phyloP scores from a whole-genome alignment of 1,140 invertebrate genomes.

The Cryptotermes secundus region DNA sequence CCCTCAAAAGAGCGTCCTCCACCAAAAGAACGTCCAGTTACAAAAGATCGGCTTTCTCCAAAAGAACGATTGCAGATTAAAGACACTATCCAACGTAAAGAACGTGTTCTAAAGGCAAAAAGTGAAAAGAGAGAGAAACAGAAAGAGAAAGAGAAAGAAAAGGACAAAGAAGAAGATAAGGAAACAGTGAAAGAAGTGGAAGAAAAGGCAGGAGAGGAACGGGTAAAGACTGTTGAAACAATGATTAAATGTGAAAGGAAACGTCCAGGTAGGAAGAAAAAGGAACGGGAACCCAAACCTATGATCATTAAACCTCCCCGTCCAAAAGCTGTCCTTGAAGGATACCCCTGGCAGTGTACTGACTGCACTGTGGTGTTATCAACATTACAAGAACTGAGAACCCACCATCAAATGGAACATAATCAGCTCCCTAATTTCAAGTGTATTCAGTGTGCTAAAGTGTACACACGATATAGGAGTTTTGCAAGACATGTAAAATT shows the following conservation, averaged over 20 bases:
- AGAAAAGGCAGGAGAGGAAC: neutral
- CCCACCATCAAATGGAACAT: conserved; percentile 55
- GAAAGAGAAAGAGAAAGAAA: neutral
- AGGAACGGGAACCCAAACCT: neutral
- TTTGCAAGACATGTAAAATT: conserved; percentile 57
- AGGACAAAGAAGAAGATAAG: neutral
- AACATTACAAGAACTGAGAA: conserved; percentile 52
- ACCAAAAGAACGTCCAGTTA: neutral
- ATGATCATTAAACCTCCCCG: conserved; percentile 6
- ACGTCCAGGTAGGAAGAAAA: conserved; percentile 14
- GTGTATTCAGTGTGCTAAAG: conserved; percentile 59
- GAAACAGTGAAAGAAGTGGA: neutral
- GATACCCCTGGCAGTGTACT: conserved; percentile 49
- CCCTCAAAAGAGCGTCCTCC: neutral
- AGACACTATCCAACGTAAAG: neutral
- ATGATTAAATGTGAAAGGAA: neutral
- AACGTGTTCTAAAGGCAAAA: conserved; percentile 19
- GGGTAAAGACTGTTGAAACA: neutral
- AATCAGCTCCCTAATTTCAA: conserved; percentile 56
- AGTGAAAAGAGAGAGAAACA: conserved; percentile 19
- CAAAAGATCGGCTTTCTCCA: neutral
- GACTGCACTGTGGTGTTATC: conserved; percentile 55
- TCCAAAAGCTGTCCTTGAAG: conserved; percentile 31
- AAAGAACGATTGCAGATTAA: neutral
- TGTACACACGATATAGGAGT: conserved; percentile 58